These are phyloP conservation scores for Xyrauchen texanus DNA, from an alignment of 2,113 vertebrate species.

Conservation along the genomic window DNA sequence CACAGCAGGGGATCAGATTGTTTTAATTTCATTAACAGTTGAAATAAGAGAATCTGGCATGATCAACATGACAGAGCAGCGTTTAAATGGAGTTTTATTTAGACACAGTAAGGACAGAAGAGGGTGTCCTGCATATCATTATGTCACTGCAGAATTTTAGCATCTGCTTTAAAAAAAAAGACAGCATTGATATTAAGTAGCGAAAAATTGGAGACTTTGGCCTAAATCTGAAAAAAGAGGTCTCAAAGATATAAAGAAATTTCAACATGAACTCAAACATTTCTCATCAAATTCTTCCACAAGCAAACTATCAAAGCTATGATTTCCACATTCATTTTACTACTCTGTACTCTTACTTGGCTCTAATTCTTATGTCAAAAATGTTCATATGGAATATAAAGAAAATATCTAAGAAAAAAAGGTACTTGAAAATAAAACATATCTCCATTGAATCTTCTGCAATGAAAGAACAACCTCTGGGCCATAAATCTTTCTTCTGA, in stretches of 20 bases:
- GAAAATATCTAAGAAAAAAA: conserved; percentile 1
- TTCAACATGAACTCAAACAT: too few species aligned
- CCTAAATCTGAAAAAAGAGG: background rate
- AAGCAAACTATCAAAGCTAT: background rate
- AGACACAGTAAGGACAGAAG: too few species aligned
- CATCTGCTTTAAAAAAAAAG: background rate
- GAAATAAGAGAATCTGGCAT: too few species aligned
- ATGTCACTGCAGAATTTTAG: background rate
- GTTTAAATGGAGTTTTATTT: background rate
- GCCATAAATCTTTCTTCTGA: background rate
- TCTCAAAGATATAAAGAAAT: too few species aligned
- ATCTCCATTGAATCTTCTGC: background rate
- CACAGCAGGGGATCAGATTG: background rate
- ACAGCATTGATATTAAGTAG: background rate
- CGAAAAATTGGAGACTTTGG: background rate
- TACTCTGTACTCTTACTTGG: too few species aligned
- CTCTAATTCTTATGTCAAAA: background rate
- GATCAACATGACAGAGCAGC: background rate
- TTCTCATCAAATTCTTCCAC: background rate
- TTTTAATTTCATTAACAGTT: background rate
- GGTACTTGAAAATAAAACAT: background rate
- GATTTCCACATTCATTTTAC: background rate
- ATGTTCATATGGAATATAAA: background rate
- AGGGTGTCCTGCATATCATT: background rate
- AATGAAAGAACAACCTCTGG: too few species aligned